phyloP scores from a whole-genome alignment of 2,113 vertebrate genomes.

The Percopsis transmontana region DNA sequence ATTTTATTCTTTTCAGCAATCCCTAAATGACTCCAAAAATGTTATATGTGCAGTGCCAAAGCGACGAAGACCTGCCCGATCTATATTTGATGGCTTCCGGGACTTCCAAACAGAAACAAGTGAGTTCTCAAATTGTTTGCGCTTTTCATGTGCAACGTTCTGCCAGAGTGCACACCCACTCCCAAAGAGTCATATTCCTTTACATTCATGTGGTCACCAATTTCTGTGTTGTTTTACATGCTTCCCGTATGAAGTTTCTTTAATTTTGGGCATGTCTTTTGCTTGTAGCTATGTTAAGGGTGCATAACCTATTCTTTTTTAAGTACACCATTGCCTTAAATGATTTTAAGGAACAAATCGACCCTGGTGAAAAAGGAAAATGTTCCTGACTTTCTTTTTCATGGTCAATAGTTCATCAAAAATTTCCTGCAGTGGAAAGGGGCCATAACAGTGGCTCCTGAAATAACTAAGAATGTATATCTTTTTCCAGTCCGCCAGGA shows the following conservation, averaged over 20 bases:
- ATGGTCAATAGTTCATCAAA: not conserved
- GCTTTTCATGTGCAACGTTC: no score
- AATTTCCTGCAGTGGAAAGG: not conserved
- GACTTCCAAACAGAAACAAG: slow-evolving; percentile 99
- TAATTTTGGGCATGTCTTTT: no score
- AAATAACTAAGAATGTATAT: slow-evolving; percentile 17
- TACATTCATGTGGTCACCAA: no score
- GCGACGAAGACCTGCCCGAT: slow-evolving; percentile 92
- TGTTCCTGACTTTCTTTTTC: not conserved
- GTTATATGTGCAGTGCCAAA: slow-evolving; percentile 88
- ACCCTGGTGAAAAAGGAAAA: not conserved
- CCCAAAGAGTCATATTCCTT: no score
- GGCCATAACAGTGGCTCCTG: not conserved
- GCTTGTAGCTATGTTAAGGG: no score
- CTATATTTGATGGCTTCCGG: slow-evolving; percentile 98
- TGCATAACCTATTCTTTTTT: no score
- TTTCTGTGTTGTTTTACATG: no score
- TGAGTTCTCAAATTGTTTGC: slow-evolving; percentile 62
- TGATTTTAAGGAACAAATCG: no score
- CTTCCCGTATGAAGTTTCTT: no score
- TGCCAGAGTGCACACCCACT: no score
- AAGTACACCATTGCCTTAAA: no score
- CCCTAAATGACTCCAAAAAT: not conserved
- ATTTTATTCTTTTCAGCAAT: not conserved
- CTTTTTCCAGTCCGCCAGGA: slow-evolving; percentile 89